phyloP scores from a whole-genome alignment of 2,113 vertebrate species.

The Rutilus rutilus region DNA sequence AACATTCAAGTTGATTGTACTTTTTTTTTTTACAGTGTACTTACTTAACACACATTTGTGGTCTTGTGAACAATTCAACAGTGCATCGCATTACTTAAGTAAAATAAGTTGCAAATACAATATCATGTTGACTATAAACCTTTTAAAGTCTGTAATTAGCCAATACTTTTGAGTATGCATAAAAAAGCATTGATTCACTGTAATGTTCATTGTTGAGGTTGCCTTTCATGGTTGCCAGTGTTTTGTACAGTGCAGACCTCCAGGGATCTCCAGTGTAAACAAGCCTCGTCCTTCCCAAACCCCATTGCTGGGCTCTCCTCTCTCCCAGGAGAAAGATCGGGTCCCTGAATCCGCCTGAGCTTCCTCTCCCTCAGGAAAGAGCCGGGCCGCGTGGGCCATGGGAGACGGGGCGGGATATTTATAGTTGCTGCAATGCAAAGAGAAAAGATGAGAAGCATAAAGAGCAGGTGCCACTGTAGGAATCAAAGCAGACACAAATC shows the following conservation, averaged over 20 bases:
- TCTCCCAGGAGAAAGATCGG: slow-evolving; percentile 71
- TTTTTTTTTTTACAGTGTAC: background rate
- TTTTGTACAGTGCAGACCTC: slow-evolving; percentile 8
- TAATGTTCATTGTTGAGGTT: slow-evolving; percentile 8
- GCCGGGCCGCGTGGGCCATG: slow-evolving; percentile 52
- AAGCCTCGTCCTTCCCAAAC: slow-evolving; percentile 50
- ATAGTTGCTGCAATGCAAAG: slow-evolving; percentile 52
- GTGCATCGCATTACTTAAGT: background rate
- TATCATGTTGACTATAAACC: background rate
- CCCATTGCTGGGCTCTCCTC: slow-evolving; percentile 44
- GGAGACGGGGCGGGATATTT: slow-evolving; percentile 46
- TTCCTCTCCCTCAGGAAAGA: slow-evolving; percentile 76
- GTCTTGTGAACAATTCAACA: background rate
- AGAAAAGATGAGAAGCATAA: slow-evolving; percentile 28
- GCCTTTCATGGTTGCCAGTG: background rate
- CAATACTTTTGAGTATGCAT: background rate
- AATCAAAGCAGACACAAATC: slow-evolving; percentile 13
- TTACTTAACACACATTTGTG: background rate
- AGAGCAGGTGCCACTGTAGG: slow-evolving; percentile 41
- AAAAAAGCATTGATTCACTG: background rate
- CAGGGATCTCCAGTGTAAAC: slow-evolving; percentile 42
- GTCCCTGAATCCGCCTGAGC: slow-evolving; percentile 61
- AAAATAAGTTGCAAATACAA: background rate
- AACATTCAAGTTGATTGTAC: too few relatives aligned
- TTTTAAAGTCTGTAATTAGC: background rate